Evolutionary conservation across 2,888 invertebrate species (phyloP).

Genomic region (Acanthosoma haemorrhoidale): DNA sequence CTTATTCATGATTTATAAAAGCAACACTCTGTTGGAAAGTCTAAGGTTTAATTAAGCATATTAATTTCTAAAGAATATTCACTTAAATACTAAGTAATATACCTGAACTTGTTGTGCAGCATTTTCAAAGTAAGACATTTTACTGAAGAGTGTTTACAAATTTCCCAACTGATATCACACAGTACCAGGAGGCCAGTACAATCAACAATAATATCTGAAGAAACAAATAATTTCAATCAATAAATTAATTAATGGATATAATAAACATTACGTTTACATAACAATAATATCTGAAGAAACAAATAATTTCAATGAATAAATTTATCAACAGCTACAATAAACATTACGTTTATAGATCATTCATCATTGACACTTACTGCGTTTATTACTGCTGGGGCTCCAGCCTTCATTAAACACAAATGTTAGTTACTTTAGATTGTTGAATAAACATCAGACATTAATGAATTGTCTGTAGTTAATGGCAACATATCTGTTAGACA

Average conservation of each 20-base stretch:
- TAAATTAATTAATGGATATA: not conserved
- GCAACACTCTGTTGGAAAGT: not conserved
- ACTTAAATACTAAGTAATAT: constrained; percentile 32
- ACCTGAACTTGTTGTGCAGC: constrained; percentile 65
- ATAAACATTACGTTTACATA: not conserved
- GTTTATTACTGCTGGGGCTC: not conserved
- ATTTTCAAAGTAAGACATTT: constrained; percentile 71
- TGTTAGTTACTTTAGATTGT: too few species aligned
- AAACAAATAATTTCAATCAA: too few species aligned
- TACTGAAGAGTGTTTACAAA: constrained; percentile 26
- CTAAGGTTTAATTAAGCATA: not conserved
- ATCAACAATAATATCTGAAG: constrained; percentile 32
- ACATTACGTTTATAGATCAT: not conserved
- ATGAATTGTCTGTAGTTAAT: too few species aligned
- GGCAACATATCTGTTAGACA: too few species aligned
- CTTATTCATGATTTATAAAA: too few species aligned
- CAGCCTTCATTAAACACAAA: not conserved
- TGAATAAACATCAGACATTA: too few species aligned
- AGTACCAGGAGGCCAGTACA: constrained; percentile 34
- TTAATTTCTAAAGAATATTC: not conserved
- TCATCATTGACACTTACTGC: not conserved
- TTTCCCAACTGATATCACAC: constrained; percentile 32
- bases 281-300: not conserved
- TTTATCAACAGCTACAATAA: not conserved
- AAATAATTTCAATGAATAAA: too few species aligned